These are phyloP conservation scores for Rhyacophila evoluta DNA, from an alignment of 2,888 invertebrate species.

Conservation along the genomic window DNA sequence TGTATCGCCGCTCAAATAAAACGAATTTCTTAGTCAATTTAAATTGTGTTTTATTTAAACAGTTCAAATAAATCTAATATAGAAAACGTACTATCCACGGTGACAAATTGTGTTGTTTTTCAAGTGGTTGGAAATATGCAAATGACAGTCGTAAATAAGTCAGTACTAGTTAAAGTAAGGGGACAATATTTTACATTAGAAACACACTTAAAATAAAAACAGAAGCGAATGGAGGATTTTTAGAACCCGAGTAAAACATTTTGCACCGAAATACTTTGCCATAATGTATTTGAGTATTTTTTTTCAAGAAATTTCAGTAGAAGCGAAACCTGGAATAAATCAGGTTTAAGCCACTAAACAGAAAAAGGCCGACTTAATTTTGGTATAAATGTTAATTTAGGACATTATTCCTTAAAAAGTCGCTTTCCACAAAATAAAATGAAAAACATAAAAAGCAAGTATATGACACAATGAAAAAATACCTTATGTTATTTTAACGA, in stretches of 20 bases:
- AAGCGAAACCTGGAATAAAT: slow-evolving; percentile 4
- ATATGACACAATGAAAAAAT: no score
- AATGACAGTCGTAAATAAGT: slow-evolving; percentile 46
- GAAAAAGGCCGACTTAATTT: neutral
- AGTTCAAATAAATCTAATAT: neutral
- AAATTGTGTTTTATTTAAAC: neutral
- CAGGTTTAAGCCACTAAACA: neutral
- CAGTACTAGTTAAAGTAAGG: slow-evolving; percentile 29
- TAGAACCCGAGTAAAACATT: neutral
- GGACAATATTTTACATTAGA: slow-evolving; percentile 34
- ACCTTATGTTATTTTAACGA: no score
- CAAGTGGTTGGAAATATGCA: slow-evolving; percentile 41
- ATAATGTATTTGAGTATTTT: neutral
- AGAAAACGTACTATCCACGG: neutral
- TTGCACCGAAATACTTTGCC: neutral
- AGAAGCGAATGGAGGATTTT: slow-evolving; percentile 15
- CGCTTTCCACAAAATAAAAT: neutral
- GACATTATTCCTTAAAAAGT: neutral
- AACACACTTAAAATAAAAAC: slow-evolving; percentile 29
- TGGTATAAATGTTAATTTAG: neutral
- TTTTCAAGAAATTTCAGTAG: neutral
- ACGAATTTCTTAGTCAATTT: neutral
- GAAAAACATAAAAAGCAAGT: neutral
- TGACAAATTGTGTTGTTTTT: slow-evolving; percentile 41
- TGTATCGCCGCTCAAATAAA: neutral